phyloP scores from a whole-genome alignment of 2,113 vertebrate genomes.

The Gavialis gangeticus region DNA sequence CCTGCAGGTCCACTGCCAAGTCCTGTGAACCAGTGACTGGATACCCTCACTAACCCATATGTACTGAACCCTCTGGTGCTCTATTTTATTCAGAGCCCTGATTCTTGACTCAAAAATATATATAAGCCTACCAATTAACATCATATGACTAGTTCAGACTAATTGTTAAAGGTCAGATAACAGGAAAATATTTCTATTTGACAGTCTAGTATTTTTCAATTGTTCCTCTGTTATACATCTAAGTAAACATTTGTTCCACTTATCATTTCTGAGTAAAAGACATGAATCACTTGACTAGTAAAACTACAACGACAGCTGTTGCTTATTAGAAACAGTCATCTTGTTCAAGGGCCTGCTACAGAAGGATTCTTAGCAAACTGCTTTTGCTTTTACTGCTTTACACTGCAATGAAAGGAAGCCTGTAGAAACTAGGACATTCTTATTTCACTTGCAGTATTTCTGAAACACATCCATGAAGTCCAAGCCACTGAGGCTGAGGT shows the following conservation, averaged over 20 bases:
- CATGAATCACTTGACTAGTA: constrained; percentile 87
- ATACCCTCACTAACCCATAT: fast-evolving
- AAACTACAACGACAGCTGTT: constrained; percentile 87
- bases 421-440: constrained; percentile 62
- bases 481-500: constrained; percentile 5
- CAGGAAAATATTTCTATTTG: constrained; percentile 79
- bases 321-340: constrained; percentile 85
- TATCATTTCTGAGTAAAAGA: constrained; percentile 88
- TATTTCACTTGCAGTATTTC: constrained; percentile 39
- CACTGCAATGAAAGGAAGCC: constrained; percentile 48
- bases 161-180: constrained; percentile 79
- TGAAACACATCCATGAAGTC: constrained; percentile 17
- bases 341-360: constrained; percentile 76
- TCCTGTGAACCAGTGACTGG: neutral
- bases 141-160: constrained; percentile 59
- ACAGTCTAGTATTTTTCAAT: constrained; percentile 78
- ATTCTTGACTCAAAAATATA: constrained; percentile 18
- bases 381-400: constrained; percentile 73
- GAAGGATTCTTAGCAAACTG: constrained; percentile 76
- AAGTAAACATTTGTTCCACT: constrained; percentile 91
- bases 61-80: neutral
- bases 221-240: constrained; percentile 84
- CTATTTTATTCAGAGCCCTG: neutral
- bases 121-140: neutral
- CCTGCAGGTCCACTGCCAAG: neutral